Evolutionary conservation across 2,888 invertebrate genomes (phyloP).

Genomic region (Caenorhabditis imperialis): DNA sequence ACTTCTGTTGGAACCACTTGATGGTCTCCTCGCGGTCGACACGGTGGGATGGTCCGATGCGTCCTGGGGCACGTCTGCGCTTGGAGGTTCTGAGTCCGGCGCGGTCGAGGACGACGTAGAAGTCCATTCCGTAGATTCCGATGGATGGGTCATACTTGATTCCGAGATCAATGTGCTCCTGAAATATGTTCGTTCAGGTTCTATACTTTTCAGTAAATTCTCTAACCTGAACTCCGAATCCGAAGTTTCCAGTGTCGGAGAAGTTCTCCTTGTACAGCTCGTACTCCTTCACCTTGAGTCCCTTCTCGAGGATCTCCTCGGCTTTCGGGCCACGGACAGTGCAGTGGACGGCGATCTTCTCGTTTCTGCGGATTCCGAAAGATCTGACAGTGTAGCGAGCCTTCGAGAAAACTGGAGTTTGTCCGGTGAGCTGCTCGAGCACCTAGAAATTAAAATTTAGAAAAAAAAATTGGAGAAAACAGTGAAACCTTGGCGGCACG

Average conservation of each 20-base stretch:
- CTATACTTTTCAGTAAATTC: no score
- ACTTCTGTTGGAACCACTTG: constrained; percentile 99
- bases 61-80: constrained; percentile 91
- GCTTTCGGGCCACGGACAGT: constrained; percentile 99
- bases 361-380: constrained; percentile 99
- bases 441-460: constrained; percentile 64
- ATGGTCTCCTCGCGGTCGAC: constrained; percentile 97
- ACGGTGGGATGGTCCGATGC: constrained; percentile 93
- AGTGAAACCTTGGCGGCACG: constrained; percentile 84
- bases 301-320: constrained; percentile 97
- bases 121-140: constrained; percentile 99
- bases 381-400: constrained; percentile 97
- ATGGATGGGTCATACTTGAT: constrained; percentile 98
- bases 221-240: constrained; percentile 88
- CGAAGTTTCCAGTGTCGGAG: constrained; percentile 92
- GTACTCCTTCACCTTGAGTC: constrained; percentile 97
- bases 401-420: constrained; percentile 98
- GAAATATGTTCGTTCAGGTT: constrained; percentile 3
- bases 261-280: constrained; percentile 97
- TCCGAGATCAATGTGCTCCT: constrained; percentile 98
- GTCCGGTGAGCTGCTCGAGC: constrained; percentile 94
- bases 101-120: constrained; percentile 97
- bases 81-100: constrained; percentile 97
- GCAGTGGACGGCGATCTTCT: constrained; percentile 99
- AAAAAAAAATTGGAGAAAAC: neutral